Percentiles rank a stretch among this genome's conserved stretches.
phyloP scores from a whole-genome alignment of 2,888 invertebrate species.

The Ashinkailepas kermadecensis region DNA sequence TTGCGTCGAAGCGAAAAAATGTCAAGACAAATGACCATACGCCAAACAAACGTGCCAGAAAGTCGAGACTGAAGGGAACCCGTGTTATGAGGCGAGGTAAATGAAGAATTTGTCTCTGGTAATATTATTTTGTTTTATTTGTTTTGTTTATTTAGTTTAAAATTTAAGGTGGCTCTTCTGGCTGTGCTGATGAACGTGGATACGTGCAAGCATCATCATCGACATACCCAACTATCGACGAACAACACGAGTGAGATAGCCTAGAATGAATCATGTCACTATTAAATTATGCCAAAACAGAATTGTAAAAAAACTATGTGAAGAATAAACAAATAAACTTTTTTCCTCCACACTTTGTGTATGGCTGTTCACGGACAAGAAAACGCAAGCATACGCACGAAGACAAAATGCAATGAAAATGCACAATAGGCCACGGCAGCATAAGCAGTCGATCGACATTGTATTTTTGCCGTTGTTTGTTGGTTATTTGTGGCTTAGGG shows the following conservation, averaged over 20 bases:
- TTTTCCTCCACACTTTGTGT: not conserved
- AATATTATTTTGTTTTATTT: not conserved
- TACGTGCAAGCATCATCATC: too few relatives aligned
- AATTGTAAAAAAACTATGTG: not conserved
- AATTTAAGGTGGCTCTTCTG: not conserved
- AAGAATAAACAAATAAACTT: constrained; percentile 5
- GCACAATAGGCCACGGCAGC: too few relatives aligned
- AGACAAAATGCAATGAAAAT: too few relatives aligned
- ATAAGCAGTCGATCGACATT: too few relatives aligned
- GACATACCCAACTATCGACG: too few relatives aligned
- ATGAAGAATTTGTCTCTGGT: not conserved
- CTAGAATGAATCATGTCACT: not conserved
- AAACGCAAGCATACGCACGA: too few relatives aligned
- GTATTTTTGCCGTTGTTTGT: too few relatives aligned
- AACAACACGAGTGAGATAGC: not conserved
- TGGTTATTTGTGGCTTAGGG: too few relatives aligned
- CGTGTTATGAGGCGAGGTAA: not conserved
- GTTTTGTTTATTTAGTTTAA: not conserved
- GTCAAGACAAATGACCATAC: too few relatives aligned
- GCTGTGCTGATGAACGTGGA: not conserved
- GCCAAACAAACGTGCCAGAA: not conserved
- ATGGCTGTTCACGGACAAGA: too few relatives aligned
- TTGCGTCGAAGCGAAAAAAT: not conserved
- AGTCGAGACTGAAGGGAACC: not conserved
- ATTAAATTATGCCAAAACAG: constrained; percentile 4